Evolutionary conservation across 2,888 invertebrate species (phyloP), one percentile per base, ranked within the genome.

Genomic region (Apodemia mormo): DNA sequence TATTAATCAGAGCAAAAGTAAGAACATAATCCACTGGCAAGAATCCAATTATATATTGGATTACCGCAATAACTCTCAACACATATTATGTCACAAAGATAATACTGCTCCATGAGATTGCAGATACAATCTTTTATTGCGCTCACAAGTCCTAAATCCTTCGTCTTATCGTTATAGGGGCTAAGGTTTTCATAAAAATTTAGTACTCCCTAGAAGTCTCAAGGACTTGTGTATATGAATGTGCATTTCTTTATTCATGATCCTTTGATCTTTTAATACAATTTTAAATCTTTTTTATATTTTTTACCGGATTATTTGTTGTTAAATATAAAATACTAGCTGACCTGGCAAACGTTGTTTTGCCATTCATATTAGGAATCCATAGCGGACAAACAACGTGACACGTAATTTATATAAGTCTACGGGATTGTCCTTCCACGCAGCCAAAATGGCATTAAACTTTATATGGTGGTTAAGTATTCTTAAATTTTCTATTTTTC

Each of bases 91-190:
- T 61, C 58, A 58, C 58, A 61, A 1, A 61, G 33, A 61, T 30
- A 61, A 61, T 30, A 37, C 61, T 52, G 52, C 5, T 52, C 52
- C n/a, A 52, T 52, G 61, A 33, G 61, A 61, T 61, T 61, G 33
- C 33, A 33, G 61, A 61, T 61, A 61, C 30, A 61, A 61, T 61
- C 61, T 61, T 61, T 61, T 61, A 61, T 61, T 61, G 61, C 61
- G 61, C 33, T 33, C 14, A 37, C 12, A 29, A 61, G 58, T 33
- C 58, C 58, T 61, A 61, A 61, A 61, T 61, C 58, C 58, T 61
- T 29, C 29, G 58, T 61, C 58, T 61, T 61, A 61, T 30, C 30
- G 58, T 30, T 30, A 30, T 61, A 30, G 30, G 12, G 12, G 12
- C 58, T 30, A 30, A 61, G 33, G 58, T 10, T 30, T 61, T 61